phyloP scores from a whole-genome alignment of 1,140 invertebrate genomes.

The Sycobia sp. region DNA sequence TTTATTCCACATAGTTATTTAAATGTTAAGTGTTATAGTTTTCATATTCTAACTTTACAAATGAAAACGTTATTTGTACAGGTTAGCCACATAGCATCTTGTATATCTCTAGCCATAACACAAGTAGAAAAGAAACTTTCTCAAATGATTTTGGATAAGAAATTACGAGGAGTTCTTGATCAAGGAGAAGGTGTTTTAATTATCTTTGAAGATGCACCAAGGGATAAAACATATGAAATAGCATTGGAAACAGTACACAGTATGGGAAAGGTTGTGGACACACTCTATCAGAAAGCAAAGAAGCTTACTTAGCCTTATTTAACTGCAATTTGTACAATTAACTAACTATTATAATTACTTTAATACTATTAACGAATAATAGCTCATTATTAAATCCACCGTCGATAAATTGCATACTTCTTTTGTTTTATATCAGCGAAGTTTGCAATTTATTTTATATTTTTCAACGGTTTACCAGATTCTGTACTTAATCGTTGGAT shows the following conservation, averaged over 20 bases:
- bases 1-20: no score
- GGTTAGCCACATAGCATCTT: slow-evolving; percentile 80
- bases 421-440: slow-evolving; percentile 25
- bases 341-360: slow-evolving; percentile 51
- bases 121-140: slow-evolving; percentile 98
- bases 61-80: slow-evolving; percentile 44
- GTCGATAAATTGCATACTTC: slow-evolving; percentile 31
- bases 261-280: slow-evolving; percentile 99
- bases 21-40: no score
- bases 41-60: no score
- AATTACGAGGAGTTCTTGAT: slow-evolving; percentile 95
- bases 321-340: slow-evolving; percentile 50
- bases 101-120: slow-evolving; percentile 86
- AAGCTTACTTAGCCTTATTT: slow-evolving; percentile 84
- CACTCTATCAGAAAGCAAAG: slow-evolving; percentile 97
- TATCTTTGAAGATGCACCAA: slow-evolving; percentile 93
- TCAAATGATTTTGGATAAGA: slow-evolving; percentile 99
- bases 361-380: slow-evolving; percentile 44
- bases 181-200: slow-evolving; percentile 97
- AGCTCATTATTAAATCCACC: slow-evolving; percentile 33
- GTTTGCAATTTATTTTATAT: slow-evolving; percentile 33
- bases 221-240: slow-evolving; percentile 96
- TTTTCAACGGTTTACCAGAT: slow-evolving; percentile 33
- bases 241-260: slow-evolving; percentile 96
- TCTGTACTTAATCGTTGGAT: slow-evolving; percentile 35